These are phyloP conservation scores for Hepsetus odoe DNA, from an alignment of 2,113 vertebrate genomes.

Conservation along the genomic window DNA sequence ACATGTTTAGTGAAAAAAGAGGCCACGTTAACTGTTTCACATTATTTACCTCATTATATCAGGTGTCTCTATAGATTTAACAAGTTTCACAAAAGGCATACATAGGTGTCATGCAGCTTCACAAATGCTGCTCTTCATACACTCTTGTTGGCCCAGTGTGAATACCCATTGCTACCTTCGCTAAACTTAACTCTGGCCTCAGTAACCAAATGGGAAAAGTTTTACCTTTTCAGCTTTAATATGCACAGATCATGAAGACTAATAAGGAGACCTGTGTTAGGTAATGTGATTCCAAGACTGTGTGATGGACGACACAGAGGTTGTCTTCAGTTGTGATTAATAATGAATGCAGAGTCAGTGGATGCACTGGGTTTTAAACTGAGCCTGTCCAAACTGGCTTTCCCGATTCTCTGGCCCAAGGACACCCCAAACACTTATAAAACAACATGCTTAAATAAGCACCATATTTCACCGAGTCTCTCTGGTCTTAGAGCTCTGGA, in stretches of 20 bases:
- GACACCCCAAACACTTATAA: constrained; percentile 26
- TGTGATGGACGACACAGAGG: constrained; percentile 35
- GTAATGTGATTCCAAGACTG: constrained; percentile 45
- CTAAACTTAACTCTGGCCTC: not conserved
- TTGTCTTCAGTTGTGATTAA: constrained; percentile 42
- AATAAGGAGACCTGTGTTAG: constrained; percentile 30
- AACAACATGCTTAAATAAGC: constrained; percentile 42
- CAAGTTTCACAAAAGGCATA: too few relatives aligned
- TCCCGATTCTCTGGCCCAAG: not conserved
- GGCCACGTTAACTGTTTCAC: too few relatives aligned
- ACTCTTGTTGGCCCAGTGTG: too few relatives aligned
- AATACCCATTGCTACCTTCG: not conserved
- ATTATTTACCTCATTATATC: too few relatives aligned
- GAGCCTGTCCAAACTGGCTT: not conserved
- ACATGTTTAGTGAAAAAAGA: too few relatives aligned
- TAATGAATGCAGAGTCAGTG: constrained; percentile 33
- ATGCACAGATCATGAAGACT: not conserved
- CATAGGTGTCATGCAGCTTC: too few relatives aligned
- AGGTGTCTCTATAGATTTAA: too few relatives aligned
- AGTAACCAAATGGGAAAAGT: too few relatives aligned
- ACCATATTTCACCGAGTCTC: constrained; percentile 12
- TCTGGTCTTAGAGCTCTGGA: constrained; percentile 17
- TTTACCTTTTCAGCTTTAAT: too few relatives aligned
- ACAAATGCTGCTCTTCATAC: too few relatives aligned
- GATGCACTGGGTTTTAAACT: constrained; percentile 27